A percentile compares a stretch with the other conserved stretches of the same genome.
phyloP scores from a whole-genome alignment of 1,140 invertebrate species.

The Aporrectodea caliginosa region DNA sequence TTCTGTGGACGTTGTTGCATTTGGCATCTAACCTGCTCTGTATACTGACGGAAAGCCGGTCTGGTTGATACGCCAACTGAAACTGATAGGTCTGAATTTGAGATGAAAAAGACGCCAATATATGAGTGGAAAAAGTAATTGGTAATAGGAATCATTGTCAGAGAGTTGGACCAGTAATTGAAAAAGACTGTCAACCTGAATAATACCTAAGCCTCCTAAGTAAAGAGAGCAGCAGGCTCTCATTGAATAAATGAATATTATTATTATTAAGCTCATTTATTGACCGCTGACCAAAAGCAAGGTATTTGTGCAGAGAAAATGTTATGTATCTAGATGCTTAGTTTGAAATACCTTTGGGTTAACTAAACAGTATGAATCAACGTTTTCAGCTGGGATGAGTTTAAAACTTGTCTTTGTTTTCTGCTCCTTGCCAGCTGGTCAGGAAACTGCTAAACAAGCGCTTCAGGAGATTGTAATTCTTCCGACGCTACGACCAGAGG shows the following conservation, averaged over 20 bases:
- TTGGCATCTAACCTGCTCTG: no score
- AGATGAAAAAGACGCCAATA: no score
- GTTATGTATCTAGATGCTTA: background rate
- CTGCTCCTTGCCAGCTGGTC: slow-evolving; percentile 44
- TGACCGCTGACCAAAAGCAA: background rate
- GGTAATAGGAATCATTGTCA: no score
- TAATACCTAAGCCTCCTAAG: no score
- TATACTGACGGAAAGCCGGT: no score
- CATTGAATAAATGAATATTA: background rate
- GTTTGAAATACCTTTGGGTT: background rate
- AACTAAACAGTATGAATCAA: background rate
- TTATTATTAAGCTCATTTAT: background rate
- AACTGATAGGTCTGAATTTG: no score
- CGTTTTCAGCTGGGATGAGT: background rate
- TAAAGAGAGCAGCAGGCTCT: background rate
- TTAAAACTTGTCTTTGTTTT: background rate
- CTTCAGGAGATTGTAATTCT: slow-evolving; percentile 55
- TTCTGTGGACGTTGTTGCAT: no score
- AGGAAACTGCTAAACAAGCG: slow-evolving; percentile 52
- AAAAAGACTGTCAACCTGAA: no score
- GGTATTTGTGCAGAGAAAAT: background rate
- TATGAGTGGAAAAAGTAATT: no score
- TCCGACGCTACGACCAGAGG: slow-evolving; percentile 54
- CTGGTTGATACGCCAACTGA: no score
- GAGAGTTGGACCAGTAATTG: no score